Evolutionary conservation across 2,888 invertebrate genomes (phyloP), one percentile per base, ranked within the genome.

Genomic region (Coenonympha arcania): DNA sequence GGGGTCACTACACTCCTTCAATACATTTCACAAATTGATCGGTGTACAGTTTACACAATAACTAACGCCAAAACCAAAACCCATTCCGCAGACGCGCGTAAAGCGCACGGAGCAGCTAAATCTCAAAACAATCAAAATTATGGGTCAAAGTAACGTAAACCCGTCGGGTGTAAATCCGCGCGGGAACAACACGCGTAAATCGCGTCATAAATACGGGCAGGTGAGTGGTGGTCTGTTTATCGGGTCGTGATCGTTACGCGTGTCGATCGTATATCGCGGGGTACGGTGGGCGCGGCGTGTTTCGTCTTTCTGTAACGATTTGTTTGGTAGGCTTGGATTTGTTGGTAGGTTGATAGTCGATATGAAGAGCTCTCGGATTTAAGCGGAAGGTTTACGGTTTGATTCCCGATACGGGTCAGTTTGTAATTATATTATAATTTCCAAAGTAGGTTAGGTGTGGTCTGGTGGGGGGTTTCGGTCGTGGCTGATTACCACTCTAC

Each of bases 201-300:
- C 50, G 52, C 53, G 48, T 54, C 59, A 58, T 63, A 71, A 71
- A 69, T 60, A 69, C 62, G 46, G 59, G 54, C 70, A 69, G 71
- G 68, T 70, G 70, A 64, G 64, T 61, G 60, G 66, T 61, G 57
- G 61, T 62, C 61, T 68, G 69, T 69, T 69, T 67, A 67, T 62
- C 65, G 60, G 59, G 64, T 66, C 68, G 63, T 62, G 62, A 62
- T 57, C 60, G 65, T 63, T 58, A 63, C 65, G 62, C 59, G 55
- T 58, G 63, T 64, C 60, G 59, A 50, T 59, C 61, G 63, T 64
- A 59, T 55, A 59, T 68, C 56, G 62, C 31, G 31, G 34, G 15
- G 48, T 52, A 50, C 50, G 45, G 47, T 47, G 47, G 45, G 30
- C 40, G 13, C 31, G 31, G n/a, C 4, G 22, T 39, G 48, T 48